These are phyloP conservation scores for Hipparchia semele DNA, from an alignment of 2,888 invertebrate genomes.

Conservation along the genomic window DNA sequence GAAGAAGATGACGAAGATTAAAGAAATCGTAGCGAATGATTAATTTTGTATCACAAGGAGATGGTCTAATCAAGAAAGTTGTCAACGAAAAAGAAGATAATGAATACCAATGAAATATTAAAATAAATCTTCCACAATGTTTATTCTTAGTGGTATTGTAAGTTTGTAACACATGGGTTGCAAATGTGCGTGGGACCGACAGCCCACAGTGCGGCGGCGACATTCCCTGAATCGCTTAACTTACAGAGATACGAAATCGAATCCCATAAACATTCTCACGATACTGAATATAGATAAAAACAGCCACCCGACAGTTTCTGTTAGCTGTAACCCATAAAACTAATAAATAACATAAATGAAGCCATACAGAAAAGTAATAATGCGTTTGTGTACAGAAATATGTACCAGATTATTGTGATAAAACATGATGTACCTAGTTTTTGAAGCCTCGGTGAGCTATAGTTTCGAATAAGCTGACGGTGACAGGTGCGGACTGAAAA, in stretches of 20 bases:
- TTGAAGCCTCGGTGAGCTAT: not conserved
- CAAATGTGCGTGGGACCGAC: slow-evolving; percentile 72
- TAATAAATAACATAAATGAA: slow-evolving; percentile 21
- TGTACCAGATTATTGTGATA: slow-evolving; percentile 14
- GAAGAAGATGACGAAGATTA: too few species aligned
- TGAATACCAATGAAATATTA: slow-evolving; percentile 2
- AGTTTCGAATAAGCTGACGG: too few species aligned
- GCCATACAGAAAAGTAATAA: not conserved
- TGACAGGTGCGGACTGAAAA: too few species aligned
- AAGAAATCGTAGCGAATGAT: too few species aligned
- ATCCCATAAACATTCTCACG: slow-evolving; percentile 68
- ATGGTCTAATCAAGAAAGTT: slow-evolving; percentile 33
- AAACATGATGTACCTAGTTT: slow-evolving; percentile 19
- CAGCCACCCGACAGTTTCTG: slow-evolving; percentile 36
- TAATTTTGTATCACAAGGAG: too few species aligned
- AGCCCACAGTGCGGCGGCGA: slow-evolving; percentile 39
- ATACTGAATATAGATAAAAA: slow-evolving; percentile 62
- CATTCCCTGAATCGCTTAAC: slow-evolving; percentile 66
- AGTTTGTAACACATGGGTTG: slow-evolving; percentile 59
- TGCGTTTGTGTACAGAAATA: not conserved
- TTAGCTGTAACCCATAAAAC: slow-evolving; percentile 13
- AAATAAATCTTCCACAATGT: not conserved
- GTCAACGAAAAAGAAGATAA: slow-evolving; percentile 13
- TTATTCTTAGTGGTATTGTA: slow-evolving; percentile 18
- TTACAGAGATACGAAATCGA: slow-evolving; percentile 58